A percentile compares a stretch with the other conserved stretches of the same genome.
phyloP scores from a whole-genome alignment of 30 jellyfish, hydroid and myxozoan species.

The Sanderia malayensis region DNA sequence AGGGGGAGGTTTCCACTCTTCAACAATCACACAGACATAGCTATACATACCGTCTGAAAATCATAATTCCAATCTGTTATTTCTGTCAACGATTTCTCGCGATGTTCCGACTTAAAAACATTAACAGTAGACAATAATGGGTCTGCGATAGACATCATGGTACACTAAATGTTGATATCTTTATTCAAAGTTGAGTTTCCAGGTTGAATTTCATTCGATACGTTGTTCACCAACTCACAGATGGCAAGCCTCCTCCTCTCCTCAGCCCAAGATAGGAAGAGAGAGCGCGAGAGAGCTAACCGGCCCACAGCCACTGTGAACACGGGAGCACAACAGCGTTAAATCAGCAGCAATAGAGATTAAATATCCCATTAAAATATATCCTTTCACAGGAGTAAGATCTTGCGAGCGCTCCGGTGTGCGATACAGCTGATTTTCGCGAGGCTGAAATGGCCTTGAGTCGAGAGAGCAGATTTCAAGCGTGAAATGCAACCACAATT shows the following conservation, averaged over 20 bases:
- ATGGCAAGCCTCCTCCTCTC: no score
- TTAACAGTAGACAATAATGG: constrained; percentile 69
- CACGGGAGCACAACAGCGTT: constrained; percentile 35
- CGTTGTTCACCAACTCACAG: constrained; percentile 46
- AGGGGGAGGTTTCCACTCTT: constrained; percentile 42
- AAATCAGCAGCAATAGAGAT: constrained; percentile 28
- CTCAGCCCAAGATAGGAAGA: no score
- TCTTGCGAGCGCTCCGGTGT: not conserved
- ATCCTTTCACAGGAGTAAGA: not conserved
- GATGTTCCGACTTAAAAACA: constrained; percentile 54
- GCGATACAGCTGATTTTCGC: not conserved
- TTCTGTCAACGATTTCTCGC: constrained; percentile 61
- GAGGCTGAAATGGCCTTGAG: not conserved
- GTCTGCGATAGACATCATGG: constrained; percentile 86
- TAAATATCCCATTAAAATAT: constrained; percentile 17
- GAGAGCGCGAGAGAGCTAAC: no score
- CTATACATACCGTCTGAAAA: constrained; percentile 98
- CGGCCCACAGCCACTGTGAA: constrained; percentile 4
- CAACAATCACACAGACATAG: no score
- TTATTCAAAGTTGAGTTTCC: no score
- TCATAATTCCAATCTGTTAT: constrained; percentile 88
- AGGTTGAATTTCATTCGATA: not conserved
- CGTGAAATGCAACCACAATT: constrained; percentile 13
- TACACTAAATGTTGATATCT: constrained; percentile 7
- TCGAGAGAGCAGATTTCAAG: constrained; percentile 1